Evolutionary conservation across 2,888 invertebrate genomes (phyloP).

Genomic region (Piscicola geometra): DNA sequence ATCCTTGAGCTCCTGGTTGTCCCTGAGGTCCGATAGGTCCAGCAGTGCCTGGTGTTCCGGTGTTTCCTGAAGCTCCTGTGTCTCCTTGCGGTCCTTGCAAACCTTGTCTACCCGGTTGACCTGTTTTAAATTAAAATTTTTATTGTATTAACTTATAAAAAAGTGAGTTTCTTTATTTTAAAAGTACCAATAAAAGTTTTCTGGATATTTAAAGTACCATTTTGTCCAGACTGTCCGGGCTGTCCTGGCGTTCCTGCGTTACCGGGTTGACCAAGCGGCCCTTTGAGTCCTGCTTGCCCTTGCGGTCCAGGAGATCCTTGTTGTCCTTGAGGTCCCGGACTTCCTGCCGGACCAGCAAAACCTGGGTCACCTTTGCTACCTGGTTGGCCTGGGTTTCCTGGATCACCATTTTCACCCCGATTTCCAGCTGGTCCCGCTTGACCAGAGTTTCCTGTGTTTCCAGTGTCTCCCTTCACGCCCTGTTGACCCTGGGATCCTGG

Average conservation of each 20-base stretch:
- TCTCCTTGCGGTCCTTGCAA: constrained; percentile 10
- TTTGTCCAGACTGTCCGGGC: constrained; percentile 22
- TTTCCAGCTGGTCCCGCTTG: background rate
- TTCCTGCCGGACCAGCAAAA: constrained; percentile 41
- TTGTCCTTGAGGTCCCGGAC: background rate
- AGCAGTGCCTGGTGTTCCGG: background rate
- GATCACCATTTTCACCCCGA: constrained; percentile 3
- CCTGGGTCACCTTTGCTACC: constrained; percentile 60
- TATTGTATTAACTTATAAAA: no score
- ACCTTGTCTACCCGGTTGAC: background rate
- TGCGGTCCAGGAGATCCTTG: constrained; percentile 9
- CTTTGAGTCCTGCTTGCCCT: constrained; percentile 19
- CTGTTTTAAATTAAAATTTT: constrained; percentile 11
- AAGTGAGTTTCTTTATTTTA: no score
- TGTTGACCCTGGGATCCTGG: constrained; percentile 33
- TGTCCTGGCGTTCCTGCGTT: constrained; percentile 11
- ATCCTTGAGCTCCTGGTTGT: background rate
- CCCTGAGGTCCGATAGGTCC: constrained; percentile 47
- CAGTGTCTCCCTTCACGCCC: constrained; percentile 27
- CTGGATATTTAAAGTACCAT: constrained; percentile 21
- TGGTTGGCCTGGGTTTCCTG: constrained; percentile 31
- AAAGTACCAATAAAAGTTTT: background rate
- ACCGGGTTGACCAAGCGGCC: constrained; percentile 13
- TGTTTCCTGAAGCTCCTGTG: constrained; percentile 17
- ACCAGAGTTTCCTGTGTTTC: constrained; percentile 17